Conservation (phyloP, 2,888 invertebrate genomes). For the Nephrotoma appendiculata region DNA sequence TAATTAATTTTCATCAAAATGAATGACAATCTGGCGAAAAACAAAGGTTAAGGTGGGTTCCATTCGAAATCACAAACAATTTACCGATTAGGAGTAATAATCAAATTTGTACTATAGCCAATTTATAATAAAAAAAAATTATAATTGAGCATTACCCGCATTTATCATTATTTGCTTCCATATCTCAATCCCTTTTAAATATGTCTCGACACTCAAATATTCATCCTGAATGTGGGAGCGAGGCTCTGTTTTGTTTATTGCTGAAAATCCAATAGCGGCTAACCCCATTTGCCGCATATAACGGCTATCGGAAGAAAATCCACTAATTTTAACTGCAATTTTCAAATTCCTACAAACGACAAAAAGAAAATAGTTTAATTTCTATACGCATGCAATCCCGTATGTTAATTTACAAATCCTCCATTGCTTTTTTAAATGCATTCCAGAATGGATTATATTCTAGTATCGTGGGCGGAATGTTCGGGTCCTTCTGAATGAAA, state of each 20-base stretch:
- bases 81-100: too few species aligned
- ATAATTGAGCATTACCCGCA: neutral
- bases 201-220: constrained; percentile 59
- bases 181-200: constrained; percentile 67
- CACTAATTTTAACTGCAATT: neutral
- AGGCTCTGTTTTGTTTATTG: constrained; percentile 72
- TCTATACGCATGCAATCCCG: neutral
- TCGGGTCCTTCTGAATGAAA: constrained; percentile 48
- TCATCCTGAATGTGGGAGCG: constrained; percentile 88
- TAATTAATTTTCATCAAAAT: too few species aligned
- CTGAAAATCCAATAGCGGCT: constrained; percentile 81
- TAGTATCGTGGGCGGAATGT: constrained; percentile 44
- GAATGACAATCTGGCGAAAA: too few species aligned
- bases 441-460: constrained; percentile 58
- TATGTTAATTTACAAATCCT: constrained; percentile 41
- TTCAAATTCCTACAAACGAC: constrained; percentile 18
- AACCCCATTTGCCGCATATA: constrained; percentile 53
- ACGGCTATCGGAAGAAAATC: constrained; percentile 62
- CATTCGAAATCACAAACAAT: too few species aligned
- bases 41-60: too few species aligned
- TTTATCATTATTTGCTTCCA: constrained; percentile 32
- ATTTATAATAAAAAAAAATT: neutral
- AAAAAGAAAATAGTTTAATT: neutral
- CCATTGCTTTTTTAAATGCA: constrained; percentile 47
- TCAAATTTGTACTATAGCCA: too few species aligned